Conservation (phyloP, 2,888 invertebrate genomes). For the Acleris holmiana region DNA sequence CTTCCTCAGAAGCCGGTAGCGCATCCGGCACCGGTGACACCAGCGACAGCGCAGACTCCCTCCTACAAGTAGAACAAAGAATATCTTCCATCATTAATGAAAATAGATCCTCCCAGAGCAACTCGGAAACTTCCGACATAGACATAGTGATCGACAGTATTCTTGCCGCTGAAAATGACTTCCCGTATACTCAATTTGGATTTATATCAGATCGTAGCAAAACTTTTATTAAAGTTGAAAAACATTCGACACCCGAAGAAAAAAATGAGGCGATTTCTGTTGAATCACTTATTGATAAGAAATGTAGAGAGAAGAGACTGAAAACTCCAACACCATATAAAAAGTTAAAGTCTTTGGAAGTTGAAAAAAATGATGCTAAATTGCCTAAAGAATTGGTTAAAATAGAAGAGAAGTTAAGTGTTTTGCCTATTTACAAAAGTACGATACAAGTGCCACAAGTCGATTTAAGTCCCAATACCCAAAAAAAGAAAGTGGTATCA, state of each 20-base stretch:
- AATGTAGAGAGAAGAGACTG: slow-evolving; percentile 63
- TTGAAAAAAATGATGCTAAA: slow-evolving; percentile 58
- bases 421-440: slow-evolving; percentile 72
- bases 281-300: slow-evolving; percentile 58
- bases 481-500: slow-evolving; percentile 65
- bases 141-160: slow-evolving; percentile 73
- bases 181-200: slow-evolving; percentile 57
- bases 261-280: slow-evolving; percentile 51
- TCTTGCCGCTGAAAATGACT: slow-evolving; percentile 58
- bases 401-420: slow-evolving; percentile 63
- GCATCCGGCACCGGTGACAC: slow-evolving; percentile 69
- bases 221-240: slow-evolving; percentile 66
- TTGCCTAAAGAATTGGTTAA: slow-evolving; percentile 54
- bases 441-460: slow-evolving; percentile 58
- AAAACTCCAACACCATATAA: slow-evolving; percentile 67
- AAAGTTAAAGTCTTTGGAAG: slow-evolving; percentile 68
- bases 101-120: slow-evolving; percentile 77
- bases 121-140: slow-evolving; percentile 76
- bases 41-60: slow-evolving; percentile 67
- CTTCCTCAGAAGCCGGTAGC: slow-evolving; percentile 75
- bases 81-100: slow-evolving; percentile 79
- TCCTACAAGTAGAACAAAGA: slow-evolving; percentile 76
- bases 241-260: slow-evolving; percentile 50
- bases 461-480: slow-evolving; percentile 56
- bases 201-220: slow-evolving; percentile 63